phyloP scores from a whole-genome alignment of 1,140 invertebrate species.

The Lerema accius region DNA sequence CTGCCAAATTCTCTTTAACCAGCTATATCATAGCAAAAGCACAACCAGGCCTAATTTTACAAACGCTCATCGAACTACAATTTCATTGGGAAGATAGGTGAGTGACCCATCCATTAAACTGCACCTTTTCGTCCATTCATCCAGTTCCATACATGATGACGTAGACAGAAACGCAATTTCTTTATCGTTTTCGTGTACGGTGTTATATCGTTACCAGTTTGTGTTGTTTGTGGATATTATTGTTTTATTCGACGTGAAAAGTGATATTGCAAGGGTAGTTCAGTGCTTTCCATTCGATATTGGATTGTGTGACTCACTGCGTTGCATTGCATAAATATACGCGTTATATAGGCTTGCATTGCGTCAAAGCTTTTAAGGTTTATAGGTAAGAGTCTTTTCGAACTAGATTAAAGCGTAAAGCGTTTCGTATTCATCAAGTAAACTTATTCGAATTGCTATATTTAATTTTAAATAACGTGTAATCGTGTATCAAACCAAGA shows the following conservation, averaged over 20 bases:
- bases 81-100: slow-evolving; percentile 38
- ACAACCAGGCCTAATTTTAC: slow-evolving; percentile 47
- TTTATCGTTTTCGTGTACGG: slow-evolving; percentile 38
- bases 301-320: slow-evolving; percentile 16
- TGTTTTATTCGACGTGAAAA: background rate
- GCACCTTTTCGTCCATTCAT: slow-evolving; percentile 41
- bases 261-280: background rate
- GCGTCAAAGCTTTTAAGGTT: slow-evolving; percentile 1
- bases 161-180: slow-evolving; percentile 45
- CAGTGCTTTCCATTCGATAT: slow-evolving; percentile 1
- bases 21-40: slow-evolving; percentile 42
- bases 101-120: slow-evolving; percentile 44
- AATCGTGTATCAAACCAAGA: too few relatives aligned
- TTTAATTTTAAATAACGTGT: too few relatives aligned
- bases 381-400: background rate
- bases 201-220: slow-evolving; percentile 25
- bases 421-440: background rate
- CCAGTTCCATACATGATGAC: slow-evolving; percentile 53
- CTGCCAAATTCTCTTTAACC: slow-evolving; percentile 50
- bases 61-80: slow-evolving; percentile 27
- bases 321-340: background rate
- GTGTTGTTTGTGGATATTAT: slow-evolving; percentile 11
- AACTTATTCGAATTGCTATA: too few relatives aligned
- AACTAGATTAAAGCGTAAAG: background rate
- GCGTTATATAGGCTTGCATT: slow-evolving; percentile 21